These are phyloP conservation scores for Triplophysa siluroides DNA, from an alignment of 2,113 vertebrate genomes.

Conservation along the genomic window DNA sequence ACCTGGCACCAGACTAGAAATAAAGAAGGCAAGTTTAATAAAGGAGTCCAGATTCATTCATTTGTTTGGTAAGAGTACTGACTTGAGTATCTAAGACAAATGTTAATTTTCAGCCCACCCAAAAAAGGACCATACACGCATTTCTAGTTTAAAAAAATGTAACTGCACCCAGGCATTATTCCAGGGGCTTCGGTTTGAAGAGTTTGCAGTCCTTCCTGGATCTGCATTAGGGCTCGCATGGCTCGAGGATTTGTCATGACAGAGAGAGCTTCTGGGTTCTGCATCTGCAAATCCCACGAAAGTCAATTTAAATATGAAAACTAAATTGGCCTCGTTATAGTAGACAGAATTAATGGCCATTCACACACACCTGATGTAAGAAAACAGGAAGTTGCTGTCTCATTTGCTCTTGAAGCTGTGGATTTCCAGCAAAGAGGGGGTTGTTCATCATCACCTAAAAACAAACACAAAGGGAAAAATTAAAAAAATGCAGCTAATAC, in stretches of 20 bases:
- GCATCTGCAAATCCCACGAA: conserved; percentile 80
- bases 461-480: neutral
- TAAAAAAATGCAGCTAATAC: neutral
- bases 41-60: neutral
- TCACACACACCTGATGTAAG: conserved; percentile 88
- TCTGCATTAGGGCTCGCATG: conserved; percentile 98
- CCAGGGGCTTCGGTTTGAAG: conserved; percentile 95
- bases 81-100: too few relatives aligned
- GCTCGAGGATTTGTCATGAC: conserved; percentile 96
- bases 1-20: conserved; percentile 42
- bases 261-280: conserved; percentile 95
- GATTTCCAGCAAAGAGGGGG: conserved; percentile 94
- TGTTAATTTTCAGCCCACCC: neutral
- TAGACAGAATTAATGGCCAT: neutral
- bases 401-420: conserved; percentile 96
- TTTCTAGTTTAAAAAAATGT: too few relatives aligned
- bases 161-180: conserved; percentile 89
- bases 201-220: conserved; percentile 96
- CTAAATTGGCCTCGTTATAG: neutral
- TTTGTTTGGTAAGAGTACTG: too few relatives aligned
- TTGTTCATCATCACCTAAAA: conserved; percentile 96
- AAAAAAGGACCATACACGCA: neutral
- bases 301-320: neutral
- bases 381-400: conserved; percentile 93
- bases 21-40: neutral